Evolutionary conservation across 1,140 invertebrate species (phyloP).

Genomic region (Drosophila trapezifrons): DNA sequence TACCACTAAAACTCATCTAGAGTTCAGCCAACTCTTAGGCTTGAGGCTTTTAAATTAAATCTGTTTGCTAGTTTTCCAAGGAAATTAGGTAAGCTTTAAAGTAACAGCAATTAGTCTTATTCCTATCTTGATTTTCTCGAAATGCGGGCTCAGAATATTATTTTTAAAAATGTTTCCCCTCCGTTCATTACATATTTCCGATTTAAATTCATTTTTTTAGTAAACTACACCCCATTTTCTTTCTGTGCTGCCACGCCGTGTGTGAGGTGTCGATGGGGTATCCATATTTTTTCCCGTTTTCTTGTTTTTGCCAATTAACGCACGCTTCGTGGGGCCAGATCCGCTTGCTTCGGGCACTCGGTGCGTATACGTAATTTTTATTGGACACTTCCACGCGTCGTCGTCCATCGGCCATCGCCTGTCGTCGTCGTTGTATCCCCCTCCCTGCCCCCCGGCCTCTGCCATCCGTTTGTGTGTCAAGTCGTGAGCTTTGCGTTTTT

Average conservation of each 20-base stretch:
- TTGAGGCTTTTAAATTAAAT: neutral
- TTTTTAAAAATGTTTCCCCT: neutral
- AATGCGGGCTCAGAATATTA: too few relatives aligned
- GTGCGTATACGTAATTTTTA: slow-evolving; percentile 76
- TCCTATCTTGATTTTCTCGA: neutral
- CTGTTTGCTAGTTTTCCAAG: too few relatives aligned
- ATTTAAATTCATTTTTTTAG: neutral
- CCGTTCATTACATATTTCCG: neutral
- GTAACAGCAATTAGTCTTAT: neutral
- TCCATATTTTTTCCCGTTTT: slow-evolving; percentile 8
- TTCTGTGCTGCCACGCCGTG: slow-evolving; percentile 5
- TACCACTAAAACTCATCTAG: neutral
- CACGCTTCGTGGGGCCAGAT: slow-evolving; percentile 57
- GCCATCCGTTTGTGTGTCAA: slow-evolving; percentile 52
- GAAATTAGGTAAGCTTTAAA: too few relatives aligned
- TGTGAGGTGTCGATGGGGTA: slow-evolving; percentile 17
- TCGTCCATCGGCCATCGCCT: slow-evolving; percentile 46
- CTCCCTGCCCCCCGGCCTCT: slow-evolving; percentile 3
- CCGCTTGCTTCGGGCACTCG: slow-evolving; percentile 53
- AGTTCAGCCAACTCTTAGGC: neutral
- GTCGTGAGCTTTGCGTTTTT: slow-evolving; percentile 53
- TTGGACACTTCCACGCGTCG: slow-evolving; percentile 72
- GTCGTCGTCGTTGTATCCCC: slow-evolving; percentile 9
- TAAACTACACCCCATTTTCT: neutral
- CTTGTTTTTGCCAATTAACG: slow-evolving; percentile 62